Percentiles rank a stretch among this genome's conserved stretches.
Evolutionary conservation across 1,140 invertebrate genomes (phyloP).

Genomic region (Drosophila littoralis): DNA sequence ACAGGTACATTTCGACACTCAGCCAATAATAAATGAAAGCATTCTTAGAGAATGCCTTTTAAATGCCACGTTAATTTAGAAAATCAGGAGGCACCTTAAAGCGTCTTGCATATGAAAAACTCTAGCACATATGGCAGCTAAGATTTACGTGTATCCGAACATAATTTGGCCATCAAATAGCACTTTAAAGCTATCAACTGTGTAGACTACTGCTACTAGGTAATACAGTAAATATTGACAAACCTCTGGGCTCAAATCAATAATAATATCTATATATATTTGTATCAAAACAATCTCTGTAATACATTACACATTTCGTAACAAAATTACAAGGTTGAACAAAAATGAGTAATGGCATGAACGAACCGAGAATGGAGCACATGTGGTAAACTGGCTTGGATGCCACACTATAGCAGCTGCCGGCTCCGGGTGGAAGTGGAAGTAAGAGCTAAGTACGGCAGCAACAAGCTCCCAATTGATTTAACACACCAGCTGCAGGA

Average conservation of each 20-base stretch:
- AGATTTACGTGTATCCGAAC: too few species aligned
- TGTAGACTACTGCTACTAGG: too few species aligned
- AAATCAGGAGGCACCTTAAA: too few species aligned
- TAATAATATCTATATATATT: not conserved
- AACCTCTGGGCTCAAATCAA: too few species aligned
- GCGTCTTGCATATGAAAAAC: too few species aligned
- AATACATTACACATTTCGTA: not conserved
- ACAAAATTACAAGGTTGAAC: slow-evolving; percentile 3
- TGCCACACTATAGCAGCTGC: slow-evolving; percentile 31
- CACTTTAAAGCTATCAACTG: too few species aligned
- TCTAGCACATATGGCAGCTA: too few species aligned
- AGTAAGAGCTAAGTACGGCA: slow-evolving; percentile 74
- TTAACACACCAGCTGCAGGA: slow-evolving; percentile 61
- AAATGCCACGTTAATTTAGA: not conserved
- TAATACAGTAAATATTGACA: too few species aligned
- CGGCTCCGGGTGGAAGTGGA: slow-evolving; percentile 59
- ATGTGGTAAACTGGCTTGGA: slow-evolving; percentile 48
- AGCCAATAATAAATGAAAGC: slow-evolving; percentile 28
- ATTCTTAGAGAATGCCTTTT: slow-evolving; percentile 25
- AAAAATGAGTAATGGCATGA: slow-evolving; percentile 67
- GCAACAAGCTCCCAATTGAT: slow-evolving; percentile 80
- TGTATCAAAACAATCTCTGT: not conserved
- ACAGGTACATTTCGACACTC: slow-evolving; percentile 11
- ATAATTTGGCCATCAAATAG: too few species aligned
- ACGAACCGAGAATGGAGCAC: slow-evolving; percentile 53